Percentiles rank a stretch among this genome's conserved stretches.
Conservation (phyloP, 2,888 invertebrate species). For the Rhamphomyia laevipes region DNA sequence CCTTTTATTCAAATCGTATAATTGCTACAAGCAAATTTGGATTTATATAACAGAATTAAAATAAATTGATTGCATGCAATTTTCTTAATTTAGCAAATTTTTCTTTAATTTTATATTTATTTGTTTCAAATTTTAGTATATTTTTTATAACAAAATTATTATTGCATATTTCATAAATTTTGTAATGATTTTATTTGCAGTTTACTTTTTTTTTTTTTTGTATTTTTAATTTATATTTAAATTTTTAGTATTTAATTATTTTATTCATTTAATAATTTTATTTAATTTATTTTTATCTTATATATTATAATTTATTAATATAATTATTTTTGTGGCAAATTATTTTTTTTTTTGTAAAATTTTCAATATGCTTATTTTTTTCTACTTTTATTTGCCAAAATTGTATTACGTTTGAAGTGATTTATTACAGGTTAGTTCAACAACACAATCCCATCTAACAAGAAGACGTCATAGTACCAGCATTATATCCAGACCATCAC, state of each 20-base stretch:
- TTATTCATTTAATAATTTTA: constrained; percentile 7
- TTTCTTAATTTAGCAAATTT: background rate
- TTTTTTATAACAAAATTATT: background rate
- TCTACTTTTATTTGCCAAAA: constrained; percentile 12
- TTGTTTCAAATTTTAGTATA: background rate
- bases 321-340: constrained; percentile 1
- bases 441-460: constrained; percentile 51
- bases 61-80: too few species aligned
- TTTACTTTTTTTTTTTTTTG: constrained; percentile 8
- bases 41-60: too few species aligned
- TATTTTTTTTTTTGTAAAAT: constrained; percentile 5
- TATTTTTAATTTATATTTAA: background rate
- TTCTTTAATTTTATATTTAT: background rate
- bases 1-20: background rate
- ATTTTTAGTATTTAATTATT: constrained; percentile 11
- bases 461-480: constrained; percentile 62
- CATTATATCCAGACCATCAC: constrained; percentile 38
- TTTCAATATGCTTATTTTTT: constrained; percentile 7
- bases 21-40: too few species aligned
- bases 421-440: constrained; percentile 43
- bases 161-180: background rate
- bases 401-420: constrained; percentile 20
- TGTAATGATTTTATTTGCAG: constrained; percentile 1
- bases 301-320: too few species aligned
- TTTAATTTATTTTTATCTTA: background rate